Percentiles rank a stretch among this genome's conserved stretches.
These are phyloP conservation scores for Baronia brevicornis DNA, from an alignment of 2,888 invertebrate species.

Conservation along the genomic window DNA sequence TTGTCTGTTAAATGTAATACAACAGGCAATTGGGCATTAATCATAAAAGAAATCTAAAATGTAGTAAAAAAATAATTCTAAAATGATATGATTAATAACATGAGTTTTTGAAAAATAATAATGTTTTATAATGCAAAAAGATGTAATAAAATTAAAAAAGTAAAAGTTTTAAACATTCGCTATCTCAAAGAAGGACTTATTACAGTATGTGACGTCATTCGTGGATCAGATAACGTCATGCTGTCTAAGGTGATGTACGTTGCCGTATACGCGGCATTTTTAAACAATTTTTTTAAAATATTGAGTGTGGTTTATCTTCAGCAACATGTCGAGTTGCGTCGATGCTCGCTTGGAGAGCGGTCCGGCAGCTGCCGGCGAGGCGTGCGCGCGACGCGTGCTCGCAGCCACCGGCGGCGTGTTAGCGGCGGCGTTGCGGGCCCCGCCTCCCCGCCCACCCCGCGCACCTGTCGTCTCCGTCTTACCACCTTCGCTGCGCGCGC, in stretches of 20 bases:
- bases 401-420: constrained; percentile 28
- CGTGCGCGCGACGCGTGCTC: constrained; percentile 80
- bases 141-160: too few species aligned
- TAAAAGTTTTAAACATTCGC: too few species aligned
- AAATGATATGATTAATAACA: too few species aligned
- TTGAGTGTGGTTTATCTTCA: constrained; percentile 14
- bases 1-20: neutral
- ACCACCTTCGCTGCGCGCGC: constrained; percentile 26
- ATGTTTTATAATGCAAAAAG: too few species aligned
- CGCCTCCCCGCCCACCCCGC: constrained; percentile 75
- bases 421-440: constrained; percentile 79
- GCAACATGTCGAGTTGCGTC: constrained; percentile 57
- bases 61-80: too few species aligned
- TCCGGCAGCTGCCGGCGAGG: constrained; percentile 85
- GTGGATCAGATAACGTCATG: too few species aligned
- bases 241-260: too few species aligned
- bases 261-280: neutral
- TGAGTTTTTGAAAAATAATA: too few species aligned
- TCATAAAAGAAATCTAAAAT: too few species aligned
- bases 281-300: neutral
- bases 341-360: constrained; percentile 83
- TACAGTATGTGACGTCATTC: too few species aligned
- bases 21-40: neutral
- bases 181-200: too few species aligned
- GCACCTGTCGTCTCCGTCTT: constrained; percentile 29